Conservation (phyloP, 2,797 vertebrate genomes). For the Pampus argenteus region DNA sequence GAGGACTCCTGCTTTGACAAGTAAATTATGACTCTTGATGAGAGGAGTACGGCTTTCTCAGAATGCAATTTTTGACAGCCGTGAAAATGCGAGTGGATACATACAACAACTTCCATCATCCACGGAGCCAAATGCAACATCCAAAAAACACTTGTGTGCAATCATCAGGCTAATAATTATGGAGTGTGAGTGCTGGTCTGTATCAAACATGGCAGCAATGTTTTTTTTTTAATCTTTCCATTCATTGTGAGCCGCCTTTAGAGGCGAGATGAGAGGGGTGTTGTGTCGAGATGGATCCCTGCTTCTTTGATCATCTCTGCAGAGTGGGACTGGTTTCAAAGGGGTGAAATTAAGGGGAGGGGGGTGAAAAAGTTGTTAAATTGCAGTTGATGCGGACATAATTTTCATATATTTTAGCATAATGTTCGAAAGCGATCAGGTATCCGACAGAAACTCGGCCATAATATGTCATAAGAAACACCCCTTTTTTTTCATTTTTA, state of each 20-base stretch:
- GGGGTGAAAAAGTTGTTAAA: slow-evolving; percentile 59
- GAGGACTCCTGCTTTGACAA: slow-evolving; percentile 82
- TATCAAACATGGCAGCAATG: slow-evolving; percentile 76
- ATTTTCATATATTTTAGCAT: slow-evolving; percentile 69
- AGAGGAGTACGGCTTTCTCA: slow-evolving; percentile 76
- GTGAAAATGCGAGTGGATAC: slow-evolving; percentile 71
- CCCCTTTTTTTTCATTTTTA: slow-evolving; percentile 41
- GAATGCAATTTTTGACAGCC: slow-evolving; percentile 80
- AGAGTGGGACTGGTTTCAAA: slow-evolving; percentile 64
- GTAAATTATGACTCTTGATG: slow-evolving; percentile 86
- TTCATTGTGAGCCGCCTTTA: slow-evolving; percentile 69
- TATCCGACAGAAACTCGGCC: slow-evolving; percentile 39
- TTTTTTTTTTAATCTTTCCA: slow-evolving; percentile 79
- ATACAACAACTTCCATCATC: slow-evolving; percentile 80
- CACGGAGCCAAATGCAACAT: slow-evolving; percentile 71
- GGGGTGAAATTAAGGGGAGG: slow-evolving; percentile 41
- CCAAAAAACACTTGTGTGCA: slow-evolving; percentile 80
- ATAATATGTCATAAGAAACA: slow-evolving; percentile 41
- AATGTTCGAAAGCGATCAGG: slow-evolving; percentile 68
- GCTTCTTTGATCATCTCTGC: slow-evolving; percentile 73
- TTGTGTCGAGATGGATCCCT: slow-evolving; percentile 71
- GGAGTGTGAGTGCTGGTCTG: slow-evolving; percentile 76
- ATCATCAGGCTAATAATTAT: slow-evolving; percentile 82
- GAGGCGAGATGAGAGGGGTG: slow-evolving; percentile 72
- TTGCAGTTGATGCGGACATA: slow-evolving; percentile 62